These are phyloP conservation scores for Cheumatopsyche charites DNA, from an alignment of 1,140 invertebrate species.

Conservation along the genomic window DNA sequence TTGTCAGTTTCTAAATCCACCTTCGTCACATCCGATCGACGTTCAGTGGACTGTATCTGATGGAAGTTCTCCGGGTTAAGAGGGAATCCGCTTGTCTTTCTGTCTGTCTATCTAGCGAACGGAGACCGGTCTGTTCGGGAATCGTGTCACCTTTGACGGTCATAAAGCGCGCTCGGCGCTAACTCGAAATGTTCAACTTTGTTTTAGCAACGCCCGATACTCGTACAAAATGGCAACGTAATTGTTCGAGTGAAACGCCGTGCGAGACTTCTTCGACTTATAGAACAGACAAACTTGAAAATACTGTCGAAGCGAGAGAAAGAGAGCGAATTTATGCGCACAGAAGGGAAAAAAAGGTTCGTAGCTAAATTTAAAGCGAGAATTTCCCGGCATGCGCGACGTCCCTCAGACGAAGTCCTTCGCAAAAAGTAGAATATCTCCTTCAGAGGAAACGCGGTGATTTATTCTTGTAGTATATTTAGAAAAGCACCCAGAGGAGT, in stretches of 20 bases:
- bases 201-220: conserved; percentile 8
- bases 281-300: neutral
- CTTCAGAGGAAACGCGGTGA: conserved; percentile 24
- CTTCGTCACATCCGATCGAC: conserved; percentile 21
- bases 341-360: neutral
- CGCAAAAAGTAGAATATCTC: conserved; percentile 12
- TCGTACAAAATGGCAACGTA: neutral
- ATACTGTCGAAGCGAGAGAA: neutral
- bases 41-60: conserved; percentile 19
- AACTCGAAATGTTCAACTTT: neutral
- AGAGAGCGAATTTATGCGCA: no score
- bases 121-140: neutral
- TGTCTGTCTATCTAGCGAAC: neutral
- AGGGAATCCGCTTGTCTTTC: neutral
- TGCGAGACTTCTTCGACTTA: neutral
- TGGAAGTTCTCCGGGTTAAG: neutral
- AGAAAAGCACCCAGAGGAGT: conserved; percentile 26
- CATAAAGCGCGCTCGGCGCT: neutral
- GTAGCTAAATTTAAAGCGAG: conserved; percentile 3
- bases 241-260: neutral
- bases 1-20: conserved; percentile 19
- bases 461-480: conserved; percentile 22
- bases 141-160: neutral
- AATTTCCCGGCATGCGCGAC: neutral
- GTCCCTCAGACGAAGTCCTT: conserved; percentile 2